phyloP scores from a whole-genome alignment of 1,140 invertebrate species.

The Eueides isabella region DNA sequence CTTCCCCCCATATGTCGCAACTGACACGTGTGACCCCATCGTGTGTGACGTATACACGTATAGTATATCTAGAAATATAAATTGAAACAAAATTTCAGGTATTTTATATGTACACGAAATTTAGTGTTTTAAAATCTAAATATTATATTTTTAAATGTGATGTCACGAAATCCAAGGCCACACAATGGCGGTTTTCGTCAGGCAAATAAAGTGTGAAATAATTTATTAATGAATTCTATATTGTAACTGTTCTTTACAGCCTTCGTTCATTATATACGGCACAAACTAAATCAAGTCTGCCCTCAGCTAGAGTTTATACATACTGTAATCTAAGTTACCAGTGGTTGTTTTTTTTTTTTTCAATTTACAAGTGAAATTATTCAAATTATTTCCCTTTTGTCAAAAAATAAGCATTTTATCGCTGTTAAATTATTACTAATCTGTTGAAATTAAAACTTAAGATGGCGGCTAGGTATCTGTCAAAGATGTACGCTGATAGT shows the following conservation, averaged over 20 bases:
- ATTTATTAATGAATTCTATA: too few species aligned
- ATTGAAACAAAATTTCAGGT: too few species aligned
- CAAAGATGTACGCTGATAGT: neutral
- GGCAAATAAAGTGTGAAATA: too few species aligned
- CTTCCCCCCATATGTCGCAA: too few species aligned
- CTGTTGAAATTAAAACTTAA: neutral
- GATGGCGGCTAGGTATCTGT: neutral
- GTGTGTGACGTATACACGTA: too few species aligned
- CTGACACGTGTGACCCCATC: too few species aligned
- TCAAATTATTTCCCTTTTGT: neutral
- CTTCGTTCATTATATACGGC: neutral
- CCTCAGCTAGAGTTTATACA: neutral
- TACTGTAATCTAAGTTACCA: neutral
- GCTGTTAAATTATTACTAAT: neutral
- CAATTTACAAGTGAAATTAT: neutral
- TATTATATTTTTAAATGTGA: too few species aligned
- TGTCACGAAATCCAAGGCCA: too few species aligned
- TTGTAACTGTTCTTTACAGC: neutral
- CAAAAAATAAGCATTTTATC: neutral
- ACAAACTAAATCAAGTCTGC: constrained; percentile 6
- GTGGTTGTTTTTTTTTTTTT: neutral
- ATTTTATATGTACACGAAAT: too few species aligned
- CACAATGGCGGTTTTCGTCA: too few species aligned
- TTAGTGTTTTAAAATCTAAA: too few species aligned
- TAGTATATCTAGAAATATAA: too few species aligned